These are phyloP conservation scores for Lymantria monacha DNA, from an alignment of 2,888 invertebrate genomes.

Conservation along the genomic window DNA sequence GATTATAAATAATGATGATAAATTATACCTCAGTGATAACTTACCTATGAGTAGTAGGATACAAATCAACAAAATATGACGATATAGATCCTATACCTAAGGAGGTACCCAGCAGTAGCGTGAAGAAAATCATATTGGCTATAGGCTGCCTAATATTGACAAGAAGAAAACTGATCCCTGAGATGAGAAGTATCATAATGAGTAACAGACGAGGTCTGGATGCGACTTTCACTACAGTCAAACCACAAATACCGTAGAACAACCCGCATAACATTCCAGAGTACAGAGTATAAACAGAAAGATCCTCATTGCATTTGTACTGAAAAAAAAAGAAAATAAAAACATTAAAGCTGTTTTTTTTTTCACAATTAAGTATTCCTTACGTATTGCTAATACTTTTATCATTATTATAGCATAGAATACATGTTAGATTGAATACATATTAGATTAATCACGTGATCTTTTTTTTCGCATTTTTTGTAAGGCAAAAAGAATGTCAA, in stretches of 20 bases:
- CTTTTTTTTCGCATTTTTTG: too few species aligned
- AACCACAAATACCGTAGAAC: slow-evolving; percentile 79
- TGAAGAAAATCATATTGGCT: slow-evolving; percentile 48
- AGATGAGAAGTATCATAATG: slow-evolving; percentile 59
- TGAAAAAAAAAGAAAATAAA: slow-evolving; percentile 25
- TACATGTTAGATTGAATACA: too few species aligned
- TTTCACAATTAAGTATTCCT: too few species aligned
- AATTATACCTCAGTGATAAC: too few species aligned
- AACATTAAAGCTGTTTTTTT: too few species aligned
- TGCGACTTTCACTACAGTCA: slow-evolving; percentile 62
- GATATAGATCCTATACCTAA: slow-evolving; percentile 48
- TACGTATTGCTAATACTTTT: too few species aligned
- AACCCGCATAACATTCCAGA: slow-evolving; percentile 83
- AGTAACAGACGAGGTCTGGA: slow-evolving; percentile 74
- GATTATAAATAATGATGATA: too few species aligned
- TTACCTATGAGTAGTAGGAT: slow-evolving; percentile 57
- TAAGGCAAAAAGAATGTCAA: too few species aligned
- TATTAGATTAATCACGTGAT: too few species aligned
- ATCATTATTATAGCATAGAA: too few species aligned
- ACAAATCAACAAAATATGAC: slow-evolving; percentile 56
- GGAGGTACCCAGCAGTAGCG: slow-evolving; percentile 42
- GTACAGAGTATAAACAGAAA: slow-evolving; percentile 80
- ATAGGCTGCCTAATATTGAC: slow-evolving; percentile 60
- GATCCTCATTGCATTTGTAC: slow-evolving; percentile 46
- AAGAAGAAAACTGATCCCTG: slow-evolving; percentile 76